Percentiles rank a stretch among this genome's conserved stretches.
These are phyloP conservation scores for Timema cristinae DNA, from an alignment of 2,888 invertebrate species.

Conservation along the genomic window DNA sequence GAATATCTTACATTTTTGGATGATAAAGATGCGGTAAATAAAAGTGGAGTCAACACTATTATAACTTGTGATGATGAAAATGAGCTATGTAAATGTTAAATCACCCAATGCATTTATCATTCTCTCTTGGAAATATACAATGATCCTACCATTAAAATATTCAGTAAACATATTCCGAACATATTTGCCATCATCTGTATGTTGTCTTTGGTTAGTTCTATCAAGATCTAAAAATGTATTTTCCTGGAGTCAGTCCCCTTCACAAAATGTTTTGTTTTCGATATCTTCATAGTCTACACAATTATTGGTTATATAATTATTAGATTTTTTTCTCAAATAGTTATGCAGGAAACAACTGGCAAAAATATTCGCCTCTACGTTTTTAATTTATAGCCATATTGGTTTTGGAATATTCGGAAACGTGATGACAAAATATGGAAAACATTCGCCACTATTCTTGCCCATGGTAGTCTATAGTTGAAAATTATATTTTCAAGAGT, in stretches of 20 bases:
- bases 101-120: neutral
- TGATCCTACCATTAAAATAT: neutral
- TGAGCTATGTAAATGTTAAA: neutral
- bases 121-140: neutral
- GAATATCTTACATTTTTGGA: neutral
- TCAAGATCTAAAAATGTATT: constrained; percentile 1
- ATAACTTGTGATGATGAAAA: neutral
- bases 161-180: neutral
- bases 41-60: neutral
- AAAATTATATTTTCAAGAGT: constrained; percentile 27
- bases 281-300: constrained; percentile 14
- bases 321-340: constrained; percentile 18
- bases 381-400: constrained; percentile 29
- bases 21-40: neutral
- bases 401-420: constrained; percentile 29
- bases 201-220: neutral
- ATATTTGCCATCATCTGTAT: neutral
- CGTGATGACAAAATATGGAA: constrained; percentile 29
- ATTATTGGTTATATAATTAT: constrained; percentile 8
- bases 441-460: constrained; percentile 30
- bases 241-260: constrained; percentile 15
- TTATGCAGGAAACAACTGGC: constrained; percentile 27
- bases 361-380: constrained; percentile 27
- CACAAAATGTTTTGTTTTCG: constrained; percentile 5
- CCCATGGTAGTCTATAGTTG: constrained; percentile 31